A percentile compares a stretch with the other conserved stretches of the same genome.
phyloP scores from a whole-genome alignment of 2,797 vertebrate genomes.

The Dendrocincla tyrannina region DNA sequence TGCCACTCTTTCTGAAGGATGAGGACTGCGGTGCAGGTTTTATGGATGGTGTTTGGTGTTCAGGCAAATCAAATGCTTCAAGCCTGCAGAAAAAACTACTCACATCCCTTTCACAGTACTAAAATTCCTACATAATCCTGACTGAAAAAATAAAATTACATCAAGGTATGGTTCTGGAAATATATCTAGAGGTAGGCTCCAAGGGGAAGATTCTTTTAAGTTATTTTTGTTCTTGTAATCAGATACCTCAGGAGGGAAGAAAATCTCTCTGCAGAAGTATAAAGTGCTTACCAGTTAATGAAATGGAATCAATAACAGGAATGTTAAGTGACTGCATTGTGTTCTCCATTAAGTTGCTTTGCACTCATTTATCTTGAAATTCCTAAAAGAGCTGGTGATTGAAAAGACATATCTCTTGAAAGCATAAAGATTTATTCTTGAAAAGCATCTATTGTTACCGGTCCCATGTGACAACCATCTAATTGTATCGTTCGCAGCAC shows the following conservation, averaged over 20 bases:
- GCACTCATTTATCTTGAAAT: neutral
- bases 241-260: neutral
- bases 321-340: neutral
- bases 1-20: neutral
- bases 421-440: neutral
- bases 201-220: neutral
- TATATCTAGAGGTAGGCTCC: neutral
- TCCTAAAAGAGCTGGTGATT: neutral
- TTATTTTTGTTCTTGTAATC: slow-evolving; percentile 19
- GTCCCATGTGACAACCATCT: neutral
- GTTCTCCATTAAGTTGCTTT: neutral
- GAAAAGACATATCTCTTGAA: neutral
- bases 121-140: neutral
- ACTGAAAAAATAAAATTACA: neutral
- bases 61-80: neutral
- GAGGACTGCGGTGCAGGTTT: neutral
- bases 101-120: neutral
- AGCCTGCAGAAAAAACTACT: neutral
- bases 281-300: slow-evolving; percentile 11
- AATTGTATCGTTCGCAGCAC: neutral
- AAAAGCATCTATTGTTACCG: neutral
- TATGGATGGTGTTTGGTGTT: neutral
- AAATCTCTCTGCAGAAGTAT: neutral
- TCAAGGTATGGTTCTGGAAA: neutral
- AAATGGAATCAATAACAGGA: slow-evolving; percentile 5